Percentiles rank a stretch among this genome's conserved stretches.
phyloP scores from a whole-genome alignment of 2,113 vertebrate species.

The Echinops telfairi region DNA sequence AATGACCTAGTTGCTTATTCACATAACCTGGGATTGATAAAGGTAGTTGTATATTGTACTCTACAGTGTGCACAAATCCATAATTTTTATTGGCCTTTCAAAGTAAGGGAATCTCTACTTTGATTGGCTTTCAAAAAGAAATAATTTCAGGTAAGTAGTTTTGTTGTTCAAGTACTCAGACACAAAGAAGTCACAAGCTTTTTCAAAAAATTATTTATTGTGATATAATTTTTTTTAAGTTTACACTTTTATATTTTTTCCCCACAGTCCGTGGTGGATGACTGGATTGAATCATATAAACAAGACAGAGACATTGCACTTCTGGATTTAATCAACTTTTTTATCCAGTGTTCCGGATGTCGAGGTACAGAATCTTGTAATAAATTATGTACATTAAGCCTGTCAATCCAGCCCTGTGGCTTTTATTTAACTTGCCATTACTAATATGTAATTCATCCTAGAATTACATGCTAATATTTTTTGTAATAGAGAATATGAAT shows the following conservation, averaged over 20 bases:
- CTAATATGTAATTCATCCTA: conserved; percentile 34
- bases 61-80: conserved; percentile 1
- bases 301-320: conserved; percentile 98
- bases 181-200: conserved; percentile 41
- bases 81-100: conserved; percentile 42
- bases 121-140: conserved; percentile 48
- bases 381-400: conserved; percentile 78
- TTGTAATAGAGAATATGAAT: conserved; percentile 44
- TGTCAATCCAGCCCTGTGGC: conserved; percentile 53
- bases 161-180: conserved; percentile 54
- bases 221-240: conserved; percentile 73
- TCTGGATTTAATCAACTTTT: conserved; percentile 99
- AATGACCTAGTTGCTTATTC: neutral
- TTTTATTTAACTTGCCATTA: conserved; percentile 40
- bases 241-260: conserved; percentile 82
- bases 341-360: conserved; percentile 99
- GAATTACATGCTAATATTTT: conserved; percentile 32
- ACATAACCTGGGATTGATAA: neutral
- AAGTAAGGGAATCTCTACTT: conserved; percentile 13
- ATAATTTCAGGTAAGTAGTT: conserved; percentile 75
- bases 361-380: conserved; percentile 92
- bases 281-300: conserved; percentile 99
- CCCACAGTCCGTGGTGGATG: conserved; percentile 96
- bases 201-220: conserved; percentile 72
- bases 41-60: neutral